These are phyloP conservation scores for Tetragonula clypearis DNA, from an alignment of 1,140 invertebrate species.

Conservation along the genomic window DNA sequence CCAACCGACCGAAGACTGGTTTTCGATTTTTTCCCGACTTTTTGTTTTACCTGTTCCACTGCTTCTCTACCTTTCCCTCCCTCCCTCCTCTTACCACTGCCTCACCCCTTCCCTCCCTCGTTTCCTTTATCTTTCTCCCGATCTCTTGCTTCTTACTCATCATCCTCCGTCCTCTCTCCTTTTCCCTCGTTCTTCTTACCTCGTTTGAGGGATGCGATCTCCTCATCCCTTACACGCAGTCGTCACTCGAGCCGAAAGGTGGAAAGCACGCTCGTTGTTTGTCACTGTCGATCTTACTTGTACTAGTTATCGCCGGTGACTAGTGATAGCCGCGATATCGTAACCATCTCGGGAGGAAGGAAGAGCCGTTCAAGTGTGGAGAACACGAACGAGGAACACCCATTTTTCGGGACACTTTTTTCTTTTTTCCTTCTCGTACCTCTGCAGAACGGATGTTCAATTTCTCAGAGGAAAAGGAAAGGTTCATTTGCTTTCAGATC, in stretches of 20 bases:
- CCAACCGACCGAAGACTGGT: constrained; percentile 75
- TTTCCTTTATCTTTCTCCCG: neutral
- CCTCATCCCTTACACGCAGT: constrained; percentile 30
- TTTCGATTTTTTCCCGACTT: constrained; percentile 77
- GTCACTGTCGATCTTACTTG: neutral
- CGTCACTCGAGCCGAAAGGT: constrained; percentile 7
- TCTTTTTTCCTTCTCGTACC: too few species aligned
- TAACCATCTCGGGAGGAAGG: neutral
- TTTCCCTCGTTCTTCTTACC: neutral
- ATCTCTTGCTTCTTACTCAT: constrained; percentile 14
- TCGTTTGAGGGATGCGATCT: neutral
- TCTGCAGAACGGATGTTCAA: neutral
- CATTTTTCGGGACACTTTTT: neutral
- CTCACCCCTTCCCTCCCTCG: neutral
- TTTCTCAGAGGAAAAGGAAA: neutral
- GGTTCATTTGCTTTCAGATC: neutral
- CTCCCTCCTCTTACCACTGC: neutral
- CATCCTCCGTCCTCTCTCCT: neutral
- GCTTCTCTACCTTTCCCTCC: constrained; percentile 26
- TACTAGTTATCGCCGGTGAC: constrained; percentile 1
- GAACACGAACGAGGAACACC: neutral
- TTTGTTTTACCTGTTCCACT: constrained; percentile 69
- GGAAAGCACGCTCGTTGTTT: neutral
- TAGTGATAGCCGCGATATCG: constrained; percentile 15
- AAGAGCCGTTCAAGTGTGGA: neutral